Conservation (phyloP, 2,113 vertebrate genomes). For the Geococcyx californianus region DNA sequence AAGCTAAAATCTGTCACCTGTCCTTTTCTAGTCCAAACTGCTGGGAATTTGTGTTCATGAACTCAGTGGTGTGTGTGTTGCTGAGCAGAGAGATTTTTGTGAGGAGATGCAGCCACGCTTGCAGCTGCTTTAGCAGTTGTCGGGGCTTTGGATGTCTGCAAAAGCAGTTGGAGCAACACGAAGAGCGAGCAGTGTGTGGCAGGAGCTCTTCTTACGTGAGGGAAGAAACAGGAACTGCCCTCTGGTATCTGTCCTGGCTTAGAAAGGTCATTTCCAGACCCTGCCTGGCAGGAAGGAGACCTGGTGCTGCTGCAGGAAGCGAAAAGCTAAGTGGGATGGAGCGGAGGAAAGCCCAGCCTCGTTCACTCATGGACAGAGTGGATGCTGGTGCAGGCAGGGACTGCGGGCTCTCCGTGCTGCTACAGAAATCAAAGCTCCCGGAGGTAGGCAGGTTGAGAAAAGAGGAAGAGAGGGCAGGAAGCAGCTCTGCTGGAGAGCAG, state of each 20-base stretch:
- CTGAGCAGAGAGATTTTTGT: not conserved
- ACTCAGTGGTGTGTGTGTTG: fast-evolving
- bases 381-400: fast-evolving
- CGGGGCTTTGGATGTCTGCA: not conserved
- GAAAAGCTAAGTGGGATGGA: fast-evolving
- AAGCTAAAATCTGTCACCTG: not conserved
- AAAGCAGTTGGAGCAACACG: not conserved
- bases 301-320: not conserved
- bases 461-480: not conserved
- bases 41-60: fast-evolving
- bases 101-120: fast-evolving
- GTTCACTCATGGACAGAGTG: fast-evolving
- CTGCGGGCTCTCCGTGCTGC: fast-evolving
- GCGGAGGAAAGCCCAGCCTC: fast-evolving
- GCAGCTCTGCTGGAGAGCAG: not conserved
- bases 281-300: not conserved
- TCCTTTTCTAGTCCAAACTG: not conserved
- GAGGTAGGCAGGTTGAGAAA: not conserved
- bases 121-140: constrained; percentile 39
- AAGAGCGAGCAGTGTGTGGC: not conserved
- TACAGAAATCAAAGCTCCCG: not conserved
- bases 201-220: not conserved
- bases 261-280: not conserved
- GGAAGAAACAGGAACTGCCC: not conserved
- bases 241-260: not conserved